Percentiles rank a stretch among this genome's conserved stretches.
Conservation (phyloP, 1,140 invertebrate species). For the Psix sp. region DNA sequence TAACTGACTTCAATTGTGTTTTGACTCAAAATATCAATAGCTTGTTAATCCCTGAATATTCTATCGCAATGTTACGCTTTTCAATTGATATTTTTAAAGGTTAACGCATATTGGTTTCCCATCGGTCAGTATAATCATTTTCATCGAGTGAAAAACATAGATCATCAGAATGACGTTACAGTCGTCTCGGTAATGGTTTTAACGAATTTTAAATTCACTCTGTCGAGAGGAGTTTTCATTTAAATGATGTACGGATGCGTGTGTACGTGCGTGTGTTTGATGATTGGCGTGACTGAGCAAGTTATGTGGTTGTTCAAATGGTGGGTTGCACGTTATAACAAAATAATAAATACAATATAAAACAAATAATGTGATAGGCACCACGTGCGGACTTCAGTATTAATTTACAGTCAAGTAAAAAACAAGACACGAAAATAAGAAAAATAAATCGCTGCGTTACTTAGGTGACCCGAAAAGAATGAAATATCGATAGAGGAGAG, state of each 20-base stretch:
- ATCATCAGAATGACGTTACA: slow-evolving; percentile 49
- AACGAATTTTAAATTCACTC: slow-evolving; percentile 72
- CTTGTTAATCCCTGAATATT: slow-evolving; percentile 42
- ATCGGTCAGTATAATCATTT: slow-evolving; percentile 10
- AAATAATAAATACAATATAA: slow-evolving; percentile 66
- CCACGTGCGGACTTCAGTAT: slow-evolving; percentile 77
- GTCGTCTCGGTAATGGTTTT: slow-evolving; percentile 64
- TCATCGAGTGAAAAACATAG: slow-evolving; percentile 14
- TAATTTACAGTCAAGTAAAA: slow-evolving; percentile 73
- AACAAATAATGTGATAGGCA: slow-evolving; percentile 77
- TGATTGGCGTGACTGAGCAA: slow-evolving; percentile 33
- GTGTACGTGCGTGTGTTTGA: slow-evolving; percentile 42
- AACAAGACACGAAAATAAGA: slow-evolving; percentile 26
- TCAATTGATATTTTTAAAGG: slow-evolving; percentile 21
- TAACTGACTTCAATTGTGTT: neutral
- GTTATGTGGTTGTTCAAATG: slow-evolving; percentile 57
- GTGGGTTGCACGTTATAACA: slow-evolving; percentile 59
- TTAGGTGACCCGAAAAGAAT: slow-evolving; percentile 48
- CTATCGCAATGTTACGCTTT: slow-evolving; percentile 38
- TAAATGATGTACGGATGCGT: slow-evolving; percentile 34
- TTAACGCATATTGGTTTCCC: slow-evolving; percentile 6
- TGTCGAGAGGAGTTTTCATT: slow-evolving; percentile 62
- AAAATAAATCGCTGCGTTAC: slow-evolving; percentile 63
- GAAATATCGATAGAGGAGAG: slow-evolving; percentile 45
- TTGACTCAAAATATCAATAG: slow-evolving; percentile 11